These are phyloP conservation scores for Adelognathus sp. DNA, from an alignment of 2,888 invertebrate species.

Conservation along the genomic window DNA sequence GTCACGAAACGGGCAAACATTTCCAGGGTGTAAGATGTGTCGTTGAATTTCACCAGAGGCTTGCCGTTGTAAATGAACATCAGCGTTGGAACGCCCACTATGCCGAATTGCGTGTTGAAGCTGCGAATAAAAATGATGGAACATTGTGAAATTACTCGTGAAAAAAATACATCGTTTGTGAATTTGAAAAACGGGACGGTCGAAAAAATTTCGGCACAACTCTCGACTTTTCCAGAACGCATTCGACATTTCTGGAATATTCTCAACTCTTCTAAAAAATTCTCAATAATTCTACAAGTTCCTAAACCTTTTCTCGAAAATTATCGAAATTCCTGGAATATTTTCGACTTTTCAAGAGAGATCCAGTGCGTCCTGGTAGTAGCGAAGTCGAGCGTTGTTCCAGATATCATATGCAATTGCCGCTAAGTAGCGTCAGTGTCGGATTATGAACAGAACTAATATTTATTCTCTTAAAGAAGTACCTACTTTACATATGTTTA, in stretches of 20 bases:
- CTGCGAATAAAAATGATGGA: constrained; percentile 79
- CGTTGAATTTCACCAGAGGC: constrained; percentile 92
- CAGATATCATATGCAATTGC: neutral
- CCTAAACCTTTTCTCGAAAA: too few species aligned
- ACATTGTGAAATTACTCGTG: too few species aligned
- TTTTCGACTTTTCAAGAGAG: too few species aligned
- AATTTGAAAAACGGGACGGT: too few species aligned
- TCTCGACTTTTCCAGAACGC: too few species aligned
- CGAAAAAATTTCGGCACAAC: too few species aligned
- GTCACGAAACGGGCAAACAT: constrained; percentile 90
- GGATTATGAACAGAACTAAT: constrained; percentile 60
- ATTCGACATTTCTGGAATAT: too few species aligned
- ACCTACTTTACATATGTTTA: constrained; percentile 69
- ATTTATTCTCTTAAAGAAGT: constrained; percentile 69
- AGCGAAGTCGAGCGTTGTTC: neutral
- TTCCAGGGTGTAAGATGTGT: constrained; percentile 90
- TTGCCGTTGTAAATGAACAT: constrained; percentile 95
- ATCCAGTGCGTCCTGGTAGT: neutral
- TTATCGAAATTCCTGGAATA: too few species aligned
- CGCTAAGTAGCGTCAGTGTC: neutral
- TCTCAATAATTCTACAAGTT: too few species aligned
- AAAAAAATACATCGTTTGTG: too few species aligned
- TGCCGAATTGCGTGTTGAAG: constrained; percentile 95
- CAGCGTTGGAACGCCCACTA: constrained; percentile 94
- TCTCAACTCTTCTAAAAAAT: too few species aligned